These are phyloP conservation scores for Mythimna impura DNA, from an alignment of 2,888 invertebrate species.

Conservation along the genomic window DNA sequence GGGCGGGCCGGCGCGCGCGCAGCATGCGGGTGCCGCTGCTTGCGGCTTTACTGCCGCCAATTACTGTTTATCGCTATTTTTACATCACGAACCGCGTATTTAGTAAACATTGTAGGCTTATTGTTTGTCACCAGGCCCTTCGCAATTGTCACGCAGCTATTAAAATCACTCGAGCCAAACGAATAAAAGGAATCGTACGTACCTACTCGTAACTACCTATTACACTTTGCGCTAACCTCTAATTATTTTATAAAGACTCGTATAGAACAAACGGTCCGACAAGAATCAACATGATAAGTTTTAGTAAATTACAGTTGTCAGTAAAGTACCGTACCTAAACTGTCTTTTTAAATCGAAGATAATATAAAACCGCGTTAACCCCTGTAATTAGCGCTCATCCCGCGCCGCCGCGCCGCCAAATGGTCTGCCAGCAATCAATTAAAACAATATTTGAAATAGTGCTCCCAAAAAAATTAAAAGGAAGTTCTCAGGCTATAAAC, in stretches of 20 bases:
- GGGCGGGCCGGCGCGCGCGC: slow-evolving; percentile 58
- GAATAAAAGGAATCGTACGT: not conserved
- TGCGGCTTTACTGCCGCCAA: slow-evolving; percentile 74
- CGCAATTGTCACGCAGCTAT: slow-evolving; percentile 9
- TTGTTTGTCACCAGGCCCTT: slow-evolving; percentile 38
- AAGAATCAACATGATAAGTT: slow-evolving; percentile 78
- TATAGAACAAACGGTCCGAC: slow-evolving; percentile 65
- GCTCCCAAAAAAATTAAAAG: slow-evolving; percentile 86
- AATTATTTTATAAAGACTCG: slow-evolving; percentile 48
- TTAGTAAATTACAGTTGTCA: slow-evolving; percentile 81
- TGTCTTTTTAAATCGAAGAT: slow-evolving; percentile 76
- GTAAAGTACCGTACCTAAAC: slow-evolving; percentile 69
- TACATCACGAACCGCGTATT: slow-evolving; percentile 69
- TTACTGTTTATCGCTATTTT: slow-evolving; percentile 75
- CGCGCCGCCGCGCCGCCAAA: slow-evolving; percentile 82
- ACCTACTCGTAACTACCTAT: slow-evolving; percentile 3
- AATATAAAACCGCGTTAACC: slow-evolving; percentile 78
- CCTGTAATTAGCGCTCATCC: slow-evolving; percentile 82
- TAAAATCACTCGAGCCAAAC: slow-evolving; percentile 7
- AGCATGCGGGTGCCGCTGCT: slow-evolving; percentile 81
- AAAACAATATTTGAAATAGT: slow-evolving; percentile 90
- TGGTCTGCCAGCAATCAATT: slow-evolving; percentile 89
- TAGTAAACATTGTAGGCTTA: slow-evolving; percentile 71
- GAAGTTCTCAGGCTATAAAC: slow-evolving; percentile 86
- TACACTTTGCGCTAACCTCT: slow-evolving; percentile 11